These are phyloP conservation scores for Stramonita haemastoma DNA, from an alignment of 2,888 invertebrate species.

Conservation along the genomic window DNA sequence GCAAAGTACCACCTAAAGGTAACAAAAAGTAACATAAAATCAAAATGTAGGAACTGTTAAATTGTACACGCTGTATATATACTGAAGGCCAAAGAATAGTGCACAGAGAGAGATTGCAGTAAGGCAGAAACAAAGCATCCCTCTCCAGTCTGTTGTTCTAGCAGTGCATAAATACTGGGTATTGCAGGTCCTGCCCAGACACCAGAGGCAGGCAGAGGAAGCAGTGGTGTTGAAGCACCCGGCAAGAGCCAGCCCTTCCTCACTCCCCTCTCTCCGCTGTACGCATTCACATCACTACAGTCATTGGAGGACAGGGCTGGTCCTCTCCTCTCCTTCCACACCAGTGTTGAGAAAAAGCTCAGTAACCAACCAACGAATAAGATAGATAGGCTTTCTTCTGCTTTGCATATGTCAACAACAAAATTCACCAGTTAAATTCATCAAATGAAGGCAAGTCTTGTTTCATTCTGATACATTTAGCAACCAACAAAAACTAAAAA, in stretches of 20 bases:
- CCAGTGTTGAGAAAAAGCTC: neutral
- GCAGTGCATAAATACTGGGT: neutral
- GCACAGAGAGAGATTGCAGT: too few relatives aligned
- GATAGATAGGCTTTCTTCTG: neutral
- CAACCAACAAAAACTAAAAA: too few relatives aligned
- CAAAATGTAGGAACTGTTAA: too few relatives aligned
- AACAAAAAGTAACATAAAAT: too few relatives aligned
- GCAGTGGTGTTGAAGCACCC: neutral
- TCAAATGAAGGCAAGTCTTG: too few relatives aligned
- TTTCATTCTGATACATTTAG: too few relatives aligned
- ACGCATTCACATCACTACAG: neutral
- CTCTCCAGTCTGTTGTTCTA: neutral
- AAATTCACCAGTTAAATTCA: neutral
- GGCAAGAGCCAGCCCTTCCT: neutral
- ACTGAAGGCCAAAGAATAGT: neutral
- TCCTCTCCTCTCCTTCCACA: too few relatives aligned
- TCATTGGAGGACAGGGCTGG: too few relatives aligned
- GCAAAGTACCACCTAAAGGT: too few relatives aligned
- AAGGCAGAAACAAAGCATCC: too few relatives aligned
- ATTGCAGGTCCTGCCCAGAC: neutral
- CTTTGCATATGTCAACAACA: conserved; percentile 2
- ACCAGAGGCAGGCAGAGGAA: conserved; percentile 5
- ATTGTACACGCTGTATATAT: neutral
- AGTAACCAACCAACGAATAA: neutral
- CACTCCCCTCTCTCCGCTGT: neutral